Base-by-base conservation (phyloP, 2,888 invertebrate species). In the Brachypterus glaber region DNA sequence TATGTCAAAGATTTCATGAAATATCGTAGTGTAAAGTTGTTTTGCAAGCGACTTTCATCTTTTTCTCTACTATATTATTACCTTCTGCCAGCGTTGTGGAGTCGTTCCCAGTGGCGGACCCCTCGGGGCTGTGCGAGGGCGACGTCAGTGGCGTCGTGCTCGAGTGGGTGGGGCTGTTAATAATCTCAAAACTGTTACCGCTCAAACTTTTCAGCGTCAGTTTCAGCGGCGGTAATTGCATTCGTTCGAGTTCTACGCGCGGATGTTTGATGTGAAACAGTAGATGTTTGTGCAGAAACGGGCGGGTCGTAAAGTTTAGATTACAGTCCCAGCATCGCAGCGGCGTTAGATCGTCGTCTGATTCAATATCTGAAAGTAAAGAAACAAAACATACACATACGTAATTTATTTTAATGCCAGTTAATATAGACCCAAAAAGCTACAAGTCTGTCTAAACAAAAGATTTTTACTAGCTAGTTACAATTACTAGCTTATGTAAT, bases 201-300 rank as follows among this genome's bases (percentile, higher is more conserved):
- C 48, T 52, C 12, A 29, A 43, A 53, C 36, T 50, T 59, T 66
- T 74, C 64, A 60, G 67, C 18, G 70, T 74, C 63, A 57, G 54
- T 44, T 58, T 63, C 13, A 65, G 48, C 2, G 74, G 72, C 5
- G 30, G 69, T 57, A 71, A 65, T 52, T 66, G 69, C 50, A 68
- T 57, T 41, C 72, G 50, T 33, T 70, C 63, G 44, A 75, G 48
- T 29, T 68, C 57, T 38, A 76, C 62, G 1, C 58, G 61, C 30
- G 76, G 76, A 50, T 73, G 65, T 4, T 69, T 70, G 30, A 76
- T 71, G 65, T 76, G 76, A 18, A 68, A 66, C 24, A 73, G 62
- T 8, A 76, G 61, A 56, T 76, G 76, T 9, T 64, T 62, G 47
- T 73, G 65, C 41, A 74, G 54, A 11, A 66, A 68, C 27, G 63